Conservation (phyloP, 2,888 invertebrate species). For the Keiferia lycopersicella region DNA sequence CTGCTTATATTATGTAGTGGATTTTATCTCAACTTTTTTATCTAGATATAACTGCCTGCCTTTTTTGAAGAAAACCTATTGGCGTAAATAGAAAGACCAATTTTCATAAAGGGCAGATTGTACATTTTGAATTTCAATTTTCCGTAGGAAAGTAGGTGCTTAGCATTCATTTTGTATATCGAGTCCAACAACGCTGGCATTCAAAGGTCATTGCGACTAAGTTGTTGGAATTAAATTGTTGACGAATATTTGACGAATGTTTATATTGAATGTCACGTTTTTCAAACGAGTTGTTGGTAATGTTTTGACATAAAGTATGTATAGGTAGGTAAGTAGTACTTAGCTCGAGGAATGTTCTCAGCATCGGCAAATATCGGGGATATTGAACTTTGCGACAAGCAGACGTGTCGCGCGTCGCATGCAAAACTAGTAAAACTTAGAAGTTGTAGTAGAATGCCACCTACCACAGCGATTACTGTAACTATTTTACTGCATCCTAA, state of each 20-base stretch:
- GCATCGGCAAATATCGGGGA: constrained; percentile 36
- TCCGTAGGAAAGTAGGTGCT: constrained; percentile 14
- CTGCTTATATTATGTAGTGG: no score
- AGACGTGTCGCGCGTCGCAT: constrained; percentile 19
- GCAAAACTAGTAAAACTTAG: neutral
- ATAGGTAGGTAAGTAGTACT: constrained; percentile 16
- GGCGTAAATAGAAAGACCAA: neutral
- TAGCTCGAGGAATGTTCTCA: constrained; percentile 29
- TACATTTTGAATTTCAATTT: constrained; percentile 14
- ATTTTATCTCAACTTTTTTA: no score
- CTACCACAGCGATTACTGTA: no score
- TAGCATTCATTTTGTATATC: constrained; percentile 27
- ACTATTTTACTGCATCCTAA: no score
- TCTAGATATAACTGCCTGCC: no score
- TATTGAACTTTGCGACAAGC: constrained; percentile 24
- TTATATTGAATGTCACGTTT: constrained; percentile 42
- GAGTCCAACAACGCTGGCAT: constrained; percentile 43
- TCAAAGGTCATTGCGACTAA: constrained; percentile 55
- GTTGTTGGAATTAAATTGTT: constrained; percentile 34
- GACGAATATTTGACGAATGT: constrained; percentile 31
- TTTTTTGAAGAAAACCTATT: neutral
- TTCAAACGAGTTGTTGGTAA: constrained; percentile 37
- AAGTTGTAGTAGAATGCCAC: neutral
- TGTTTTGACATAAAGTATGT: constrained; percentile 33
- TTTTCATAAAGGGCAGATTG: constrained; percentile 6